These are phyloP conservation scores for Phyllostomus hastatus DNA, from an alignment of 2,113 vertebrate species.

Conservation along the genomic window DNA sequence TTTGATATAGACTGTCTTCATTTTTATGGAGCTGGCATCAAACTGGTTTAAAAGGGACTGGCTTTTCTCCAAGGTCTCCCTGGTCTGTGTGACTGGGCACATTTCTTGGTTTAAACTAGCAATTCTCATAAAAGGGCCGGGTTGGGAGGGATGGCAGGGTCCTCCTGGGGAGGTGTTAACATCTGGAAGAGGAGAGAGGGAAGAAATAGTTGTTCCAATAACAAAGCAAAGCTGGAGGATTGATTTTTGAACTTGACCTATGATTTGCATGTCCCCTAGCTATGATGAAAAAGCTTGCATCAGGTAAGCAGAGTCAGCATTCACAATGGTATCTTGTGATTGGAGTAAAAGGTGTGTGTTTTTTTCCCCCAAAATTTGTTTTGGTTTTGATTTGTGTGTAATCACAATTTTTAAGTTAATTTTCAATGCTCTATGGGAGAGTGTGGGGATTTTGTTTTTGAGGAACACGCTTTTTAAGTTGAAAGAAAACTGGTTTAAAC, in stretches of 20 bases:
- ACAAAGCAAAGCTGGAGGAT: not conserved
- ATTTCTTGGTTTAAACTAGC: constrained; percentile 3
- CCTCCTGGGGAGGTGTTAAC: not conserved
- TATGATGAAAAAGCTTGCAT: not conserved
- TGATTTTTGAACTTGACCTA: not conserved
- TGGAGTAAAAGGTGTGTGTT: not conserved
- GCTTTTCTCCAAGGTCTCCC: not conserved
- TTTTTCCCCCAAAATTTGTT: not conserved
- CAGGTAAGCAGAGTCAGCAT: not conserved
- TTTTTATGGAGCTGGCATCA: constrained; percentile 26
- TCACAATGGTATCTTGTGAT: not conserved
- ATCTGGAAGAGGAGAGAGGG: not conserved
- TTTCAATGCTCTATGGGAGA: not conserved
- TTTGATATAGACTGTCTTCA: constrained; percentile 14
- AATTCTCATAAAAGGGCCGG: not conserved
- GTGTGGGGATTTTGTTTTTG: not conserved
- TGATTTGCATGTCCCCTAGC: not conserved
- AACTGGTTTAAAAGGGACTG: not conserved
- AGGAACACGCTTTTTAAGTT: not conserved
- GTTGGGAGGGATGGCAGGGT: not conserved
- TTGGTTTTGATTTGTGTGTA: not conserved
- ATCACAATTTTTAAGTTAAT: not conserved
- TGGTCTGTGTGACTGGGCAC: not conserved
- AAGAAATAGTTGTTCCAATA: not conserved
- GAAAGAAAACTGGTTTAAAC: not conserved